Base-by-base conservation (phyloP, 2,888 invertebrate genomes). In the Mesorhabditis sp. region DNA sequence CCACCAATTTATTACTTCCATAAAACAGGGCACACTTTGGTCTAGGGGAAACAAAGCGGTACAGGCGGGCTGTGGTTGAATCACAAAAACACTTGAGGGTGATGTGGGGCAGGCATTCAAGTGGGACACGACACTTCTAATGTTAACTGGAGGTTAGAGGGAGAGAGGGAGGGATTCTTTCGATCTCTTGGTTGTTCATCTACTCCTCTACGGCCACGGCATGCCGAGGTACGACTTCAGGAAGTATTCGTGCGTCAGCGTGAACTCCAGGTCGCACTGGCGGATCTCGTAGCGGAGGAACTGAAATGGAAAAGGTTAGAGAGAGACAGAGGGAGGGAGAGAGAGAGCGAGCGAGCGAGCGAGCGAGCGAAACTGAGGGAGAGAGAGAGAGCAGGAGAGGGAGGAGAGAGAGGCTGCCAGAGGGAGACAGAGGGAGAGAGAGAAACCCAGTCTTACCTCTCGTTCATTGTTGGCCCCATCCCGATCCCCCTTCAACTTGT, bases 241-340 rank as follows among this genome's bases (percentile, higher is more conserved):
- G 71, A 82, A 80, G 61, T 72, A 67, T 70, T 80, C 81, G 72
- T 83, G 82, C 69, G 82, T 75, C 66, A 82, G 82, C 41, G 76
- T 78, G 72, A 71, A 82, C 63, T 70, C 65, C 74, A 79, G 72
- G 67, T 83, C 83, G 67, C 79, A 76, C 66, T 77, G 76, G 67
- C 83, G 80, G 45, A 83, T 83, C 68, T 83, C 82, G 67, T 77
- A 77, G 67, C 83, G 81, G 7, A 83, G 78, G 74, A 76, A 75
- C 76, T 79, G 70, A 62, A 76, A 72, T 41, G 5, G 4, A 4
- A 28, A 13, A 28, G 15, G 42, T 5, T 4, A 42, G 44, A 13
- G 58, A 6, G 58, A 58, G 58, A 1, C 28, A 72, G 42, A 10
- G 4, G 13, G 15, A 13, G 28, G n/a, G 42, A n/a, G 4, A 42